Evolutionary conservation across 1,140 invertebrate genomes (phyloP).

Genomic region (Aradophagus sp.): DNA sequence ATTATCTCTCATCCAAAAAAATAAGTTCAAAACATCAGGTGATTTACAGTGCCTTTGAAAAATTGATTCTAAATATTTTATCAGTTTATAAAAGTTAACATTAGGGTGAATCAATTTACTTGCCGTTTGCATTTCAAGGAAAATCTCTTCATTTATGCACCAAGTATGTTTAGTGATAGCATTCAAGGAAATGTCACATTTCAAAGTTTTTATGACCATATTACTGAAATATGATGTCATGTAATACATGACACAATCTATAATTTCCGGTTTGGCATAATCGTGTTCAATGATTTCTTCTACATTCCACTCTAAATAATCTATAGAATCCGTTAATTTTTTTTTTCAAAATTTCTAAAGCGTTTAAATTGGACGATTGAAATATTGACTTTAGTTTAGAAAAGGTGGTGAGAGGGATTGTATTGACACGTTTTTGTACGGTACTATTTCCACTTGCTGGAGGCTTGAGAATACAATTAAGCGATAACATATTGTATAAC

Average conservation of each 20-base stretch:
- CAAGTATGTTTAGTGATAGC: conserved; percentile 1
- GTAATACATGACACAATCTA: conserved; percentile 8
- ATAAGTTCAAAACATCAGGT: conserved; percentile 1
- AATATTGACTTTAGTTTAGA: no score
- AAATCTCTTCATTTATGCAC: background rate
- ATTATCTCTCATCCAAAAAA: conserved; percentile 2
- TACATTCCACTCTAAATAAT: conserved; percentile 13
- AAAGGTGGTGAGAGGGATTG: no score
- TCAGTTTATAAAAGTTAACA: background rate
- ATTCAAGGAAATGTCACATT: conserved; percentile 3
- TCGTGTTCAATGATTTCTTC: conserved; percentile 12
- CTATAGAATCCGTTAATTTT: conserved; percentile 1
- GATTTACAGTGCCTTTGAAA: conserved; percentile 2
- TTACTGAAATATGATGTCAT: conserved; percentile 8
- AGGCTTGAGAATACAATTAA: no score
- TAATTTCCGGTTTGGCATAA: conserved; percentile 9
- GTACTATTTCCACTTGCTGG: no score
- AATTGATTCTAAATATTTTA: conserved; percentile 1
- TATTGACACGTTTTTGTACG: no score
- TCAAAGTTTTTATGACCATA: conserved; percentile 1
- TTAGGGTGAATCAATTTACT: background rate
- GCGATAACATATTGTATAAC: no score
- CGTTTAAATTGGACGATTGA: no score
- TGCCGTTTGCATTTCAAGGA: background rate
- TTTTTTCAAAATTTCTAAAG: no score